Evolutionary conservation across 2,797 vertebrate species (phyloP).

Genomic region (Anableps anableps): DNA sequence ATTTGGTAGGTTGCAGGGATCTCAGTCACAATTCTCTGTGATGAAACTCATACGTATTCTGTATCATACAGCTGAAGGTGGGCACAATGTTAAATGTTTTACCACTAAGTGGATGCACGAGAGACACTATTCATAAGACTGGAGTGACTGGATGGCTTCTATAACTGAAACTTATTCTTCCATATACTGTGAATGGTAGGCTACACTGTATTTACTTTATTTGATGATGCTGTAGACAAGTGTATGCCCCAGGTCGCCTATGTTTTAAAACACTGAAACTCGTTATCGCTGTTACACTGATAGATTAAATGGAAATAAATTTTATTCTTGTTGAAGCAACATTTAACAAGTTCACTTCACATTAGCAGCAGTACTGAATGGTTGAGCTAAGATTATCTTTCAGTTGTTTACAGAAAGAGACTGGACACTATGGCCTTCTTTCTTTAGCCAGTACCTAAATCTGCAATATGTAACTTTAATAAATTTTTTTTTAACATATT

Average conservation of each 20-base stretch:
- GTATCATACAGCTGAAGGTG: background rate
- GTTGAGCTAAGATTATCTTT: background rate
- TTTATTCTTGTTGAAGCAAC: background rate
- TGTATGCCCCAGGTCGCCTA: background rate
- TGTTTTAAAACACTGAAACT: background rate
- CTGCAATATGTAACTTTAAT: no score
- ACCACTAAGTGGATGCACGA: background rate
- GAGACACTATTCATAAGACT: background rate
- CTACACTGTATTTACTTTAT: background rate
- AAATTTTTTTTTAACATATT: no score
- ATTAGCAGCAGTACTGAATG: background rate
- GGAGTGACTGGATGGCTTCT: background rate
- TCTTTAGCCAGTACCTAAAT: no score
- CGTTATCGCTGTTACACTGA: background rate
- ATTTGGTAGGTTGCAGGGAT: background rate
- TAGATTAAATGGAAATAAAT: background rate
- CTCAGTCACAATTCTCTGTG: background rate
- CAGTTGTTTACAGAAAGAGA: background rate
- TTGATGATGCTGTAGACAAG: background rate
- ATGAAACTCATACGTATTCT: background rate
- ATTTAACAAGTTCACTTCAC: background rate
- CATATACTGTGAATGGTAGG: background rate
- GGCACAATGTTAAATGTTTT: background rate
- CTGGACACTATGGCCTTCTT: background rate
- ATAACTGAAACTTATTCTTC: no score